A percentile compares a stretch with the other conserved stretches of the same genome.
phyloP scores from a whole-genome alignment of 1,140 invertebrate genomes.

The Aphelenchoides besseyi region DNA sequence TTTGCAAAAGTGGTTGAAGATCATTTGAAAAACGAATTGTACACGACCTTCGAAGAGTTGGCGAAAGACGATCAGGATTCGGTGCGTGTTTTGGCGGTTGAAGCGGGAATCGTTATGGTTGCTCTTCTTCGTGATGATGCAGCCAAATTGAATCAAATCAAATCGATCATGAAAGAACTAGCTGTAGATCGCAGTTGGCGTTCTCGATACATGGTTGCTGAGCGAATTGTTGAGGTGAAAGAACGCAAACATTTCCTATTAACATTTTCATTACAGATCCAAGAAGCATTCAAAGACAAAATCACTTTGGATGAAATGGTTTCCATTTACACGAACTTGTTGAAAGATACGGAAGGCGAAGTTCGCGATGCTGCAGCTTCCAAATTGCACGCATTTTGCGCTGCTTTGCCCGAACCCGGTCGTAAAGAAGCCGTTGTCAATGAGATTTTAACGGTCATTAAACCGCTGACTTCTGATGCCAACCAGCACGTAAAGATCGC shows the following conservation, averaged over 20 bases:
- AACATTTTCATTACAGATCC: conserved; percentile 65
- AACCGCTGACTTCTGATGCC: conserved; percentile 93
- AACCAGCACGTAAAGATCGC: conserved; percentile 98
- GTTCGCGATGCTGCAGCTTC: conserved; percentile 92
- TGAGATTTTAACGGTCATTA: conserved; percentile 92
- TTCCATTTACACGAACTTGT: conserved; percentile 67
- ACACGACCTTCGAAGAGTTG: conserved; percentile 90
- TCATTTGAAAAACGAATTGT: conserved; percentile 90
- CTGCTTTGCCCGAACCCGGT: conserved; percentile 77
- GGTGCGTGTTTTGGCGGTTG: conserved; percentile 91
- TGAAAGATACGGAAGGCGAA: conserved; percentile 97
- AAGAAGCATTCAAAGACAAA: conserved; percentile 91
- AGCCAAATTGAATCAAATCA: conserved; percentile 76
- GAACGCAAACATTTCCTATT: conserved; percentile 19
- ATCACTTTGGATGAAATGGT: conserved; percentile 74
- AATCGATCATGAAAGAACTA: conserved; percentile 53
- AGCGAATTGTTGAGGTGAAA: conserved; percentile 81
- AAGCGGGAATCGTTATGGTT: conserved; percentile 93
- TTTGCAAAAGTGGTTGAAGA: conserved; percentile 94
- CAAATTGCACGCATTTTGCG: conserved; percentile 85
- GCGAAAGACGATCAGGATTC: conserved; percentile 95
- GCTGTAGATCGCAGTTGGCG: conserved; percentile 91
- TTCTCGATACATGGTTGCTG: conserved; percentile 94
- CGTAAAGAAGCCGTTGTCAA: conserved; percentile 94
- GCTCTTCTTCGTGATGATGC: conserved; percentile 82